A percentile compares a stretch with the other conserved stretches of the same genome.
phyloP scores from a whole-genome alignment of 92 coral and sea anemone genomes.

The Porites evermanni region DNA sequence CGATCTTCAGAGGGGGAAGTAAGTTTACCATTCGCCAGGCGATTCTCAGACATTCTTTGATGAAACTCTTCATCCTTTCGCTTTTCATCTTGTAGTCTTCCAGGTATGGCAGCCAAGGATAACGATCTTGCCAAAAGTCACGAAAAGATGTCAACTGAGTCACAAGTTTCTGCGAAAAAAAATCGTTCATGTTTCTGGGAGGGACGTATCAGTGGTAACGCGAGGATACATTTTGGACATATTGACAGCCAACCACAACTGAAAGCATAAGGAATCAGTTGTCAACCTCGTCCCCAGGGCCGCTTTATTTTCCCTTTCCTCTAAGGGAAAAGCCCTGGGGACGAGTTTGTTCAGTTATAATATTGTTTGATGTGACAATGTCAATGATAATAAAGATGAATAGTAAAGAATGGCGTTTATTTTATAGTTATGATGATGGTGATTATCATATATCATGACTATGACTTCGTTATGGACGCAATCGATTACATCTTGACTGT shows the following conservation, averaged over 20 bases:
- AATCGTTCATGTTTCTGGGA: neutral
- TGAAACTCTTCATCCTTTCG: slow-evolving; percentile 3
- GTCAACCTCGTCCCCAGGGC: no score
- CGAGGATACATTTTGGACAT: neutral
- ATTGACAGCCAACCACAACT: neutral
- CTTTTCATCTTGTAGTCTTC: neutral
- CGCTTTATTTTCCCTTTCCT: no score
- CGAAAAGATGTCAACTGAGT: neutral
- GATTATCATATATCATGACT: no score
- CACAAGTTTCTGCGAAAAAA: neutral
- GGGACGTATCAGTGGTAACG: no score
- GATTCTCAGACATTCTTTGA: slow-evolving; percentile 28
- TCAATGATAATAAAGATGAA: no score
- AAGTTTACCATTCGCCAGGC: slow-evolving; percentile 51
- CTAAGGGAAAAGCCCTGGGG: no score
- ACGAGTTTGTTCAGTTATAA: no score
- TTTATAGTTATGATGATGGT: accelerated
- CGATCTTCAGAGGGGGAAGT: slow-evolving; percentile 41
- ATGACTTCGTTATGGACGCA: no score
- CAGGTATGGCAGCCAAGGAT: slow-evolving; percentile 17
- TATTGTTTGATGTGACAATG: no score
- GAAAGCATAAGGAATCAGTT: neutral
- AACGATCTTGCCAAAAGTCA: neutral
- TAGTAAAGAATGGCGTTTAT: no score
- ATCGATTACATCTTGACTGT: no score